Percentiles rank a stretch among this genome's conserved stretches.
Evolutionary conservation across 92 coral and sea anemone species (phyloP).

Genomic region (Porites lobata): DNA sequence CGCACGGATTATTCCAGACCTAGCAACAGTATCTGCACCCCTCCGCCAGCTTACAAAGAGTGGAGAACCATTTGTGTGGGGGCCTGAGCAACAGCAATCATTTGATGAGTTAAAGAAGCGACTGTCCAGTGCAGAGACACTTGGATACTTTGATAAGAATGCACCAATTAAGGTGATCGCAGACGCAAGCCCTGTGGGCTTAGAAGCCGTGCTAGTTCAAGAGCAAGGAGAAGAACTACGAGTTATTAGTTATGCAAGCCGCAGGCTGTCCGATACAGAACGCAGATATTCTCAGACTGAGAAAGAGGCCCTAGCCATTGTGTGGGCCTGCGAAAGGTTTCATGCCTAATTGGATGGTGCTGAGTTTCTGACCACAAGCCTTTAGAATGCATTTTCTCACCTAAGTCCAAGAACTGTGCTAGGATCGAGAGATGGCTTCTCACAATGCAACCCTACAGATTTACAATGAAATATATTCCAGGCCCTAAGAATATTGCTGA

Average conservation of each 20-base stretch:
- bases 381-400: no score
- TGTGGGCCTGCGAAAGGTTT: conserved; percentile 19
- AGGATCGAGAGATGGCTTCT: conserved; percentile 59
- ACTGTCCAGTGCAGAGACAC: conserved; percentile 55
- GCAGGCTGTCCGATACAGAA: conserved; percentile 60
- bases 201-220: conserved; percentile 63
- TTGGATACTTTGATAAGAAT: conserved; percentile 51
- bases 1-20: conserved; percentile 62
- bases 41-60: conserved; percentile 43
- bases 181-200: conserved; percentile 76
- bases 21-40: conserved; percentile 64
- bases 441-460: conserved; percentile 5
- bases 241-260: conserved; percentile 67
- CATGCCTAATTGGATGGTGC: no score
- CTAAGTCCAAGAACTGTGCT: conserved; percentile 14
- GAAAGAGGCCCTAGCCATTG: conserved; percentile 70
- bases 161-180: conserved; percentile 52
- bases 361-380: no score
- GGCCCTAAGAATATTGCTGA: conserved; percentile 48
- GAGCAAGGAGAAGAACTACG: conserved; percentile 53
- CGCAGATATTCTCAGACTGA: conserved; percentile 71
- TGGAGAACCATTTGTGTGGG: conserved; percentile 62
- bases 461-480: conserved; percentile 46
- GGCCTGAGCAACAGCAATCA: conserved; percentile 46
- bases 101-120: conserved; percentile 61